A percentile compares a stretch with the other conserved stretches of the same genome.
Evolutionary conservation across 2,113 vertebrate genomes (phyloP).

Genomic region (Cacatua alba): DNA sequence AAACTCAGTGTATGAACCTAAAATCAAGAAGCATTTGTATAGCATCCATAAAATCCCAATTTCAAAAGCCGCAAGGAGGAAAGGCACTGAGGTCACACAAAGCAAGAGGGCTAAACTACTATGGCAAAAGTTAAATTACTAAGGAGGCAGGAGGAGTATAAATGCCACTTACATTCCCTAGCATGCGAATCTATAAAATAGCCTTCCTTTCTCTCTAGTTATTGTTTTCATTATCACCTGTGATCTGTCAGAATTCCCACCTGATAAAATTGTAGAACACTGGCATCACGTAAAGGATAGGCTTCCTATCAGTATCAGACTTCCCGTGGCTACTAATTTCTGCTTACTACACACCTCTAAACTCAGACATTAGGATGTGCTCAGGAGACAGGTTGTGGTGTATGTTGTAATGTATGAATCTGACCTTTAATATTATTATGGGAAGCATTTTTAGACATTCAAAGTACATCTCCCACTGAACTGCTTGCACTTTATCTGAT

Average conservation of each 20-base stretch:
- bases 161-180: background rate
- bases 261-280: background rate
- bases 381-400: background rate
- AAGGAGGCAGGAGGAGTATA: background rate
- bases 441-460: background rate
- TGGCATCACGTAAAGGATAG: background rate
- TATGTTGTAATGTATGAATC: background rate
- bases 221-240: background rate
- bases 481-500: background rate
- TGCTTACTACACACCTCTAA: background rate
- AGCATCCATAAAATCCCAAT: background rate
- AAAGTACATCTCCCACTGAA: background rate
- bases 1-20: background rate
- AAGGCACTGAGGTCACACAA: background rate
- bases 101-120: background rate
- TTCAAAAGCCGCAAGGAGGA: constrained; percentile 2
- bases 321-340: background rate
- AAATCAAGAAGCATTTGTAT: background rate
- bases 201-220: background rate
- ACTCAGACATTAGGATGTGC: background rate
- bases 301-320: background rate
- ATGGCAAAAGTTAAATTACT: constrained; percentile 14
- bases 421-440: background rate
- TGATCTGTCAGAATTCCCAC: background rate
- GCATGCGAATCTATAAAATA: background rate